Evolutionary conservation across 2,888 invertebrate genomes (phyloP).

Genomic region (Elegia similella): DNA sequence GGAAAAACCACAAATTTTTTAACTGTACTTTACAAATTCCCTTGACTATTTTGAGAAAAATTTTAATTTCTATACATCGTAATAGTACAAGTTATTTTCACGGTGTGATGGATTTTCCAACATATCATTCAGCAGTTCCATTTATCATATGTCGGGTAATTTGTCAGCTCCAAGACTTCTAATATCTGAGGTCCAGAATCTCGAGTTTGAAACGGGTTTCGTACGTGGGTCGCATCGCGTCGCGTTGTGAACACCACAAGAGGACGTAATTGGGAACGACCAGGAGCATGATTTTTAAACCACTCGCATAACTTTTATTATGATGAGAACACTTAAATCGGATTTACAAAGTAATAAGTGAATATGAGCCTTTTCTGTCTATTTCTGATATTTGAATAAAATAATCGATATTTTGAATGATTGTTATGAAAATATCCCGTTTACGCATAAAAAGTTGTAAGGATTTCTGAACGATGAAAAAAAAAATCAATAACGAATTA

Average conservation of each 20-base stretch:
- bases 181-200: slow-evolving; percentile 20
- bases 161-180: slow-evolving; percentile 27
- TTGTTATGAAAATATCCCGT: too few species aligned
- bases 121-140: slow-evolving; percentile 21
- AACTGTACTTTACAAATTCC: too few species aligned
- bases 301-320: too few species aligned
- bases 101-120: slow-evolving; percentile 15
- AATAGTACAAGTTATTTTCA: slow-evolving; percentile 2
- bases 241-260: slow-evolving; percentile 3
- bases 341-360: too few species aligned
- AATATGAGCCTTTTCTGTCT: too few species aligned
- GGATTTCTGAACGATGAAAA: too few species aligned
- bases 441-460: too few species aligned
- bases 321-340: too few species aligned
- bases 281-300: neutral
- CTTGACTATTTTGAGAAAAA: neutral
- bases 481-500: too few species aligned
- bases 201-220: slow-evolving; percentile 15
- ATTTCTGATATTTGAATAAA: too few species aligned
- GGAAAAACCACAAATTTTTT: too few species aligned
- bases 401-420: too few species aligned
- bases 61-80: neutral
- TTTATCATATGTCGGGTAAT: slow-evolving; percentile 29
- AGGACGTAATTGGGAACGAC: neutral
- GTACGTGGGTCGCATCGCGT: slow-evolving; percentile 18